Conservation (phyloP, 2,113 vertebrate genomes). For the Montifringilla adamsi region DNA sequence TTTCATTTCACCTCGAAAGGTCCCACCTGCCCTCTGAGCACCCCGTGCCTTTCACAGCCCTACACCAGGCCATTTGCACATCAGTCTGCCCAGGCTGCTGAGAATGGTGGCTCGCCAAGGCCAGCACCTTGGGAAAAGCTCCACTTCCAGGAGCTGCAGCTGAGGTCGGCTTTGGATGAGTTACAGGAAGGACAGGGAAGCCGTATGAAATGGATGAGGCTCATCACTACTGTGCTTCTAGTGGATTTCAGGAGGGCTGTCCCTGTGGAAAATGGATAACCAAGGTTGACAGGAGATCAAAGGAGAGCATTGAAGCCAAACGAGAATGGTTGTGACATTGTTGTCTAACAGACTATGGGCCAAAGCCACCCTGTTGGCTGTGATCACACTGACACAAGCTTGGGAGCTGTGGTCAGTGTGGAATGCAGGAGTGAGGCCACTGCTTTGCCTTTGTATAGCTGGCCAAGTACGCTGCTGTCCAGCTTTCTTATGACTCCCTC, state of each 20-base stretch:
- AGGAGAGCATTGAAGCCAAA: neutral
- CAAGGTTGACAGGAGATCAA: neutral
- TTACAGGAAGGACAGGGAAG: neutral
- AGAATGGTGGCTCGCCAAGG: neutral
- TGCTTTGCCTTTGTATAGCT: neutral
- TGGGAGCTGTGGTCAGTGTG: neutral
- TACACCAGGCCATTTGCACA: rapidly evolving
- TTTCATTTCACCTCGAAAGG: neutral
- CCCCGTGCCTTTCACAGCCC: neutral
- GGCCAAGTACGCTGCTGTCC: rapidly evolving
- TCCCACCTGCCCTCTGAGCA: neutral
- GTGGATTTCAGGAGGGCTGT: neutral
- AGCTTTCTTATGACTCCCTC: neutral
- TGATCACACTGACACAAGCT: neutral
- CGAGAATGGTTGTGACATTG: neutral
- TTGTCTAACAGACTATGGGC: neutral
- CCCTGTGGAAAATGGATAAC: neutral
- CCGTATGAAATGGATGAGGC: neutral
- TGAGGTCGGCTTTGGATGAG: neutral
- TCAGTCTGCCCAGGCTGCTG: neutral
- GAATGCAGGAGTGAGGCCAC: neutral
- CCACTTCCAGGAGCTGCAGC: neutral
- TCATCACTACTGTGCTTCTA: neutral
- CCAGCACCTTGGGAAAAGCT: neutral
- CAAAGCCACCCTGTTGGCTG: neutral